Conservation (phyloP, 2,888 invertebrate genomes). For the Euphydryas editha region DNA sequence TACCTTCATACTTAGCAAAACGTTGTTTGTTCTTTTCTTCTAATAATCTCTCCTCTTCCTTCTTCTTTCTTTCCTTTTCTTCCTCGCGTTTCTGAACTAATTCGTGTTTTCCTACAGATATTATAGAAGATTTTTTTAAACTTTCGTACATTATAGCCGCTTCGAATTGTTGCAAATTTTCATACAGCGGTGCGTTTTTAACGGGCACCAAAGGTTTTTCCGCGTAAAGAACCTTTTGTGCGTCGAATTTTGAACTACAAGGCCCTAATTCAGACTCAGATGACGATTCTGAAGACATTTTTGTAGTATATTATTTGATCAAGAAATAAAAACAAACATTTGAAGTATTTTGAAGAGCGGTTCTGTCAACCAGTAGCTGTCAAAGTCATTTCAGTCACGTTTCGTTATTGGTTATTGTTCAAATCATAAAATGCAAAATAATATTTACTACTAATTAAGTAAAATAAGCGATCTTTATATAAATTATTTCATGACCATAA, state of each 20-base stretch:
- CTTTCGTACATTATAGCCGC: slow-evolving; percentile 50
- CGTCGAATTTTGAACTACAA: slow-evolving; percentile 84
- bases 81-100: slow-evolving; percentile 62
- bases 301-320: not conserved
- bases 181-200: slow-evolving; percentile 84
- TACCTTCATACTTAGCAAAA: slow-evolving; percentile 71
- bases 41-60: slow-evolving; percentile 55
- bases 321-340: slow-evolving; percentile 25
- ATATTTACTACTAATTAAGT: too few species aligned
- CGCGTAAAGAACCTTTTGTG: slow-evolving; percentile 87
- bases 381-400: slow-evolving; percentile 16
- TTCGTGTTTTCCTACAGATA: slow-evolving; percentile 61
- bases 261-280: slow-evolving; percentile 73
- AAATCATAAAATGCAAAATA: not conserved
- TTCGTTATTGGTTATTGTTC: slow-evolving; percentile 12
- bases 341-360: not conserved
- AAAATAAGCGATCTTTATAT: too few species aligned
- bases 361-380: slow-evolving; percentile 21
- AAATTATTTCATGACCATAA: not conserved
- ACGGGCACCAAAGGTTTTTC: slow-evolving; percentile 80
- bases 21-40: slow-evolving; percentile 70
- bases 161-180: slow-evolving; percentile 87
- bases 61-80: slow-evolving; percentile 57
- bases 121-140: slow-evolving; percentile 40
- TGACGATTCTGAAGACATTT: slow-evolving; percentile 69